Base-by-base conservation (phyloP, 2,888 invertebrate species). In the Drosophila pseudotalamancana region DNA sequence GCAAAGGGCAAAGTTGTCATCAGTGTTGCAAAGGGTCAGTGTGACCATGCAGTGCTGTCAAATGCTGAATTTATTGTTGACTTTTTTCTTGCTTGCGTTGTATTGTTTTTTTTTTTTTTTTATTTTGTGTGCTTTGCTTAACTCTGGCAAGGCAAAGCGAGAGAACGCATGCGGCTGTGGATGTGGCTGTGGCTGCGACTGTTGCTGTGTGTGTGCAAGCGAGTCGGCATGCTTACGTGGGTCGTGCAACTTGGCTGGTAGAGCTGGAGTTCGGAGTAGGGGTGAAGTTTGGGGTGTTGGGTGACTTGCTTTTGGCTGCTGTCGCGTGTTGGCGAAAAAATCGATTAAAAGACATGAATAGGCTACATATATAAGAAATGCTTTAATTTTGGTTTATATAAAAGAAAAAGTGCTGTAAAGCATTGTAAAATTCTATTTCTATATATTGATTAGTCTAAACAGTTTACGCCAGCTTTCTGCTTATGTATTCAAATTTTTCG, bases 401-500 rank as follows among this genome's bases (percentile, higher is more conserved):
- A 63, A 54, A 54, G 45, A 62, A 71, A 70, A 79, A 62, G 23
- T 46, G 21, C 12, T 32, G 11, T 32, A 32, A 29, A 66, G 37
- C 27, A 23, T 49, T 61, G 3, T n/a, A n/a, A n/a, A n/a, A n/a
- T n/a, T n/a, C n/a, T n/a, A n/a, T n/a, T n/a, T n/a, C n/a, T n/a
- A n/a, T n/a, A n/a, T 81, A 81, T 80, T 78, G 80, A 84, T 84
- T 80, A 84, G 70, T 54, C 56, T 72, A 77, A 76, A 72, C 64
- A 67, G 49, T n/a, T n/a, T n/a, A n/a, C n/a, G 34, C 25, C 23
- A 21, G 34, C 37, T 55, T 32, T 51, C 72, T 49, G 69, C 72
- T 81, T 81, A 78, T 80, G 82, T 80, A 80, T 72, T 61, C 73
- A 80, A 78, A 67, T 81, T 80, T 80, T 84, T 84, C 72, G 83